These are phyloP conservation scores for Geopemphigus sp. DNA, from an alignment of 1,140 invertebrate species.

Conservation along the genomic window DNA sequence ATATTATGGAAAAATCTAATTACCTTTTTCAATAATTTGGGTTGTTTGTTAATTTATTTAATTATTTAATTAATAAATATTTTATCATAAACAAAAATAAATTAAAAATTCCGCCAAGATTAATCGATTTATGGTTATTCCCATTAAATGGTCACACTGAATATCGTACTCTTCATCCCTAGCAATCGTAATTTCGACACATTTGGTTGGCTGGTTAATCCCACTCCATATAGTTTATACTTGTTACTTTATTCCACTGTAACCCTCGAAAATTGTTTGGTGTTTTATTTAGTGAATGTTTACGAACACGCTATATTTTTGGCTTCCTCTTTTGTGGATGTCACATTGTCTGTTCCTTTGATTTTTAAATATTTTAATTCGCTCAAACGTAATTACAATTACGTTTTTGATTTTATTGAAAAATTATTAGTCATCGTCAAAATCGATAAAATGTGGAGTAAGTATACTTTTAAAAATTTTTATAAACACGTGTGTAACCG, in stretches of 20 bases:
- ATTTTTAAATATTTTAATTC: too few relatives aligned
- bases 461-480: neutral
- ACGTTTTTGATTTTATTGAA: neutral
- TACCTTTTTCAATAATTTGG: too few relatives aligned
- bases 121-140: neutral
- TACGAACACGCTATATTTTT: neutral
- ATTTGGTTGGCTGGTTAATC: neutral
- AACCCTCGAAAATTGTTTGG: neutral
- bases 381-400: neutral
- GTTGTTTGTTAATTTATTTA: too few relatives aligned
- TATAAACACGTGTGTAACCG: constrained; percentile 1
- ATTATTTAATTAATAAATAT: too few relatives aligned
- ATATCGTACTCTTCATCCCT: neutral
- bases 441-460: constrained; percentile 8
- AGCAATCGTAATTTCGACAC: neutral
- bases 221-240: too few relatives aligned
- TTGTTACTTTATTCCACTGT: too few relatives aligned
- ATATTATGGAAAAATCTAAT: too few relatives aligned
- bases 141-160: constrained; percentile 1
- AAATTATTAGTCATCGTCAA: neutral
- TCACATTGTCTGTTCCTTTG: neutral
- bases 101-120: too few relatives aligned
- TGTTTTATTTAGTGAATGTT: neutral
- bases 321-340: too few relatives aligned
- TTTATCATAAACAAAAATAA: too few relatives aligned